Evolutionary conservation across 1,140 invertebrate genomes (phyloP).

Genomic region (Phenacoccus solenopsis): DNA sequence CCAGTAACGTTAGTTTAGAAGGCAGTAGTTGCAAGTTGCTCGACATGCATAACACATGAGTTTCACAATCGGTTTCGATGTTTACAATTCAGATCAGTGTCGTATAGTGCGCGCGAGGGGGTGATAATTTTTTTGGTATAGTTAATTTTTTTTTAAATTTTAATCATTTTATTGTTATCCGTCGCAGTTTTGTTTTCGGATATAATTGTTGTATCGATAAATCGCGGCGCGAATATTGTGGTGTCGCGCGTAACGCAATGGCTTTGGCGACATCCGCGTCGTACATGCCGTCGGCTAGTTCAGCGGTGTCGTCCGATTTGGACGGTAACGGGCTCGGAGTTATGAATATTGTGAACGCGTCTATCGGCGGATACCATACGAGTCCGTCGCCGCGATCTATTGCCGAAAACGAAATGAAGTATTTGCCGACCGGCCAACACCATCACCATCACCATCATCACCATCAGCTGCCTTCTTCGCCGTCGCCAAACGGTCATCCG

Average conservation of each 20-base stretch:
- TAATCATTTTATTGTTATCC: no score
- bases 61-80: conserved; percentile 27
- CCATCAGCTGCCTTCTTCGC: conserved; percentile 47
- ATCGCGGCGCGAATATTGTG: neutral
- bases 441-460: conserved; percentile 61
- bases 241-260: conserved; percentile 21
- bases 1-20: conserved; percentile 27
- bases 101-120: neutral
- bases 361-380: conserved; percentile 52
- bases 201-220: neutral
- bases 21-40: conserved; percentile 35
- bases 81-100: conserved; percentile 28
- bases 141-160: neutral
- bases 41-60: conserved; percentile 47
- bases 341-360: conserved; percentile 50
- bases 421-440: conserved; percentile 68
- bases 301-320: conserved; percentile 44
- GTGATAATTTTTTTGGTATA: neutral
- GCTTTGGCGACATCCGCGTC: conserved; percentile 64
- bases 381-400: conserved; percentile 52
- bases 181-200: no score
- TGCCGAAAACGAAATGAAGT: conserved; percentile 79
- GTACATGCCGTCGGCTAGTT: conserved; percentile 61
- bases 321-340: conserved; percentile 57
- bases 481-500: conserved; percentile 31